These are phyloP conservation scores for Hippocampus comes DNA, from an alignment of 2,113 vertebrate genomes.

Conservation along the genomic window DNA sequence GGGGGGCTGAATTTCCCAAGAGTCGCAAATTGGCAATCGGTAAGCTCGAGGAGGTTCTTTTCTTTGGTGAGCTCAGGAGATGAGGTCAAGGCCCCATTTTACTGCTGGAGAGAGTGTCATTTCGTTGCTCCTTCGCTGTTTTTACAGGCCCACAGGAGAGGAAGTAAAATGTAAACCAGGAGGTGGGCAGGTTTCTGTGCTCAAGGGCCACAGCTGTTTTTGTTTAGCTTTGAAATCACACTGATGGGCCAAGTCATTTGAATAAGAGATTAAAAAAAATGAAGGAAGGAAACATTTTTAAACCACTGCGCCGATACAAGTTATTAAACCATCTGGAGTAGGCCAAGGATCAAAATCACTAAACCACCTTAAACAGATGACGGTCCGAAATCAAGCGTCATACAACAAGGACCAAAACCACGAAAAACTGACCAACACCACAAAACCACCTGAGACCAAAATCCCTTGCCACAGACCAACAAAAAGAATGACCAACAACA, in stretches of 20 bases:
- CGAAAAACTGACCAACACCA: too few relatives aligned
- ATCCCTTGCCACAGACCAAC: too few relatives aligned
- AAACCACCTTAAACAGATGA: too few relatives aligned
- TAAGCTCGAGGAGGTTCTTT: background rate
- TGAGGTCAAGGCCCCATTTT: constrained; percentile 1
- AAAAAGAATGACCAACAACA: background rate
- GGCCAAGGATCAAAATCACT: background rate
- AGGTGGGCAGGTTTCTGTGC: background rate
- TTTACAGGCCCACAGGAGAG: constrained; percentile 9
- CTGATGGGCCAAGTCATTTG: background rate
- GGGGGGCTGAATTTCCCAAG: background rate
- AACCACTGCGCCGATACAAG: too few relatives aligned
- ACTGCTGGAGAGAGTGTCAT: constrained; percentile 10
- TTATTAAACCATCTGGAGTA: background rate
- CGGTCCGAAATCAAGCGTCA: too few relatives aligned
- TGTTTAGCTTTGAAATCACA: background rate
- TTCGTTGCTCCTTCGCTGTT: constrained; percentile 16
- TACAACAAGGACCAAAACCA: too few relatives aligned
- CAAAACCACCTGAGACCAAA: too few relatives aligned
- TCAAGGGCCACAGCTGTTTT: background rate
- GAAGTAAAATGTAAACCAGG: constrained; percentile 1
- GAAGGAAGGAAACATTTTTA: background rate
- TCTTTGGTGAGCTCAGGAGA: background rate
- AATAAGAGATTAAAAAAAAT: background rate
- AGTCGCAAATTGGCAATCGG: constrained; percentile 1